phyloP scores from a whole-genome alignment of 2,888 invertebrate genomes.

The Latrodectus elegans region DNA sequence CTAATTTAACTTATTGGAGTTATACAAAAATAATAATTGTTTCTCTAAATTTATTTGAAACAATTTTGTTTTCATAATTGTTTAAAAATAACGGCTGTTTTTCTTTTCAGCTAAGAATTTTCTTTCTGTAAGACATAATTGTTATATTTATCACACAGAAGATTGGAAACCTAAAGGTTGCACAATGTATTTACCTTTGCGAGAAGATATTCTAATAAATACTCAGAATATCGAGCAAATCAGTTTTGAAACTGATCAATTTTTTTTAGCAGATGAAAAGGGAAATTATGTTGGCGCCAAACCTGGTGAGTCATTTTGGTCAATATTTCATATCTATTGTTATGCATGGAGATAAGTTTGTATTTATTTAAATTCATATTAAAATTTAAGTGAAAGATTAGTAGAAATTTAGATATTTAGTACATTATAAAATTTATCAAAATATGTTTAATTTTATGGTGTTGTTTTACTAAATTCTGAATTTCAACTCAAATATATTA shows the following conservation, averaged over 20 bases:
- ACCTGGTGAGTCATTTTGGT: slow-evolving; percentile 60
- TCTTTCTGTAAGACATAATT: slow-evolving; percentile 69
- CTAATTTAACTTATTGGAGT: too few relatives aligned
- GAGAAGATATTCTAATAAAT: slow-evolving; percentile 71
- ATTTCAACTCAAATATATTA: too few relatives aligned
- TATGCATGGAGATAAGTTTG: not conserved
- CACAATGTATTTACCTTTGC: slow-evolving; percentile 71
- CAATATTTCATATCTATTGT: not conserved
- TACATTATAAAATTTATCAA: too few relatives aligned
- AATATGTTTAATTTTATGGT: too few relatives aligned
- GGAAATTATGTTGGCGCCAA: slow-evolving; percentile 71
- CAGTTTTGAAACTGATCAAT: slow-evolving; percentile 71
- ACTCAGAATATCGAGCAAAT: slow-evolving; percentile 71
- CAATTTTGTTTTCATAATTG: too few relatives aligned
- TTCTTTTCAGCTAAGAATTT: slow-evolving; percentile 65
- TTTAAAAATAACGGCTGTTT: not conserved
- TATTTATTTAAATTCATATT: too few relatives aligned
- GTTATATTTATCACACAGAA: slow-evolving; percentile 71
- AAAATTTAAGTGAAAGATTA: too few relatives aligned
- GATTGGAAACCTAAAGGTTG: slow-evolving; percentile 71
- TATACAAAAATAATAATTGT: too few relatives aligned
- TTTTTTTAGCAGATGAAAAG: slow-evolving; percentile 71
- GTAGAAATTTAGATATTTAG: too few relatives aligned
- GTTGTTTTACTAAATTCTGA: too few relatives aligned
- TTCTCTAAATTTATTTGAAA: too few relatives aligned